These are phyloP conservation scores for Prionailurus viverrinus DNA, from an alignment of 2,113 vertebrate genomes.

Conservation along the genomic window DNA sequence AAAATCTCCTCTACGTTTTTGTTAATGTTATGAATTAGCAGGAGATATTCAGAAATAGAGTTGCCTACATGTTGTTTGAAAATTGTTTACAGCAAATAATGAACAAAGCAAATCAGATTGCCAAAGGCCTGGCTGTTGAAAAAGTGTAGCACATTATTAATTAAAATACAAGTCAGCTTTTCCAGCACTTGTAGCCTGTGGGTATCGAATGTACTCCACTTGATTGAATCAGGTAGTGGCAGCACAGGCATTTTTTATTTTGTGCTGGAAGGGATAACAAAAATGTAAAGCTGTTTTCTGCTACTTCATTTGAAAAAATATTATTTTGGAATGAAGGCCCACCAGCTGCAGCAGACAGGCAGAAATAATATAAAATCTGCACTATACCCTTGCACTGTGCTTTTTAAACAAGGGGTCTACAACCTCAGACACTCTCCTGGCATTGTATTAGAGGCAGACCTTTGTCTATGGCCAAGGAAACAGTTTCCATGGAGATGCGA, in stretches of 20 bases:
- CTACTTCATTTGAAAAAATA: conserved; percentile 91
- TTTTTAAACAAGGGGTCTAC: conserved; percentile 71
- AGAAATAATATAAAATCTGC: conserved; percentile 69
- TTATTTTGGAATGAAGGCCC: conserved; percentile 86
- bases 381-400: conserved; percentile 16
- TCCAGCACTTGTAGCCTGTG: conserved; percentile 92
- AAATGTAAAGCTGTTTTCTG: conserved; percentile 93
- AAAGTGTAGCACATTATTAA: conserved; percentile 96
- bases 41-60: conserved; percentile 86
- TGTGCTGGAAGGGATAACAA: conserved; percentile 93
- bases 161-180: conserved; percentile 98
- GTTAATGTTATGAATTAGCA: conserved; percentile 86
- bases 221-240: conserved; percentile 99
- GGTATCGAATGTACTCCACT: conserved; percentile 97
- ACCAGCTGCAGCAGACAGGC: conserved; percentile 85
- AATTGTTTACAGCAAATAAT: conserved; percentile 95
- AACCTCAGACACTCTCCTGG: conserved; percentile 67
- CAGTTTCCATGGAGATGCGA: conserved; percentile 71
- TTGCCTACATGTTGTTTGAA: conserved; percentile 91
- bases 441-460: conserved; percentile 65
- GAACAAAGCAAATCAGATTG: conserved; percentile 91
- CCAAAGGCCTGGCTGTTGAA: conserved; percentile 93
- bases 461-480: conserved; percentile 80
- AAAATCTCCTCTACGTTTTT: conserved; percentile 64
- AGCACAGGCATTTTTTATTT: conserved; percentile 95